These are phyloP conservation scores for Proisotoma minuta DNA, from an alignment of 2,888 invertebrate genomes.

Conservation along the genomic window DNA sequence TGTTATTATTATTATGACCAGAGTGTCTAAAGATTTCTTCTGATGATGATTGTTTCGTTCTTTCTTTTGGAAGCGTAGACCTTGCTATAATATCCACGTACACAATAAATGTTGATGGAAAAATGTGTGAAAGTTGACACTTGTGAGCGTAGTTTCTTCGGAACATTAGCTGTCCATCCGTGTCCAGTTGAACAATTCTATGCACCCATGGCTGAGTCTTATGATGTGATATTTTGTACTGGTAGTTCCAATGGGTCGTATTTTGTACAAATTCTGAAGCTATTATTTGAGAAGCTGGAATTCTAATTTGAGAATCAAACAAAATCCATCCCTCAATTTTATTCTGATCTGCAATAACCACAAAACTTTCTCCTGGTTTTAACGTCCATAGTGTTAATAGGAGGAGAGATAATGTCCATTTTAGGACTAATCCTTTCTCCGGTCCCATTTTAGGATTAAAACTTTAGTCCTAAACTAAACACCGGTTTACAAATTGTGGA, in stretches of 20 bases:
- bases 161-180: slow-evolving; percentile 37
- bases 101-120: slow-evolving; percentile 42
- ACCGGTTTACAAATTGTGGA: too few species aligned
- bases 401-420: not conserved
- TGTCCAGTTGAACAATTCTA: slow-evolving; percentile 41
- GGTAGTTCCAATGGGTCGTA: slow-evolving; percentile 24
- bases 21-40: not conserved
- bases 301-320: slow-evolving; percentile 41
- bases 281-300: not conserved
- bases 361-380: slow-evolving; percentile 22
- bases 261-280: not conserved
- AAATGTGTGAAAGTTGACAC: slow-evolving; percentile 17
- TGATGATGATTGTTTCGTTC: not conserved
- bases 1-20: not conserved
- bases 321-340: slow-evolving; percentile 43
- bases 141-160: not conserved
- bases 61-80: not conserved
- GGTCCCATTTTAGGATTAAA: too few species aligned
- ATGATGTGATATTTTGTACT: slow-evolving; percentile 44
- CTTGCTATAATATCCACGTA: slow-evolving; percentile 44
- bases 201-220: slow-evolving; percentile 47
- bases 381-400: not conserved
- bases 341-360: slow-evolving; percentile 41
- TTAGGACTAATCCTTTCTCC: too few species aligned
- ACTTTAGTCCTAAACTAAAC: too few species aligned